Evolutionary conservation across 2,113 vertebrate species (phyloP).

Genomic region (Grus americana): DNA sequence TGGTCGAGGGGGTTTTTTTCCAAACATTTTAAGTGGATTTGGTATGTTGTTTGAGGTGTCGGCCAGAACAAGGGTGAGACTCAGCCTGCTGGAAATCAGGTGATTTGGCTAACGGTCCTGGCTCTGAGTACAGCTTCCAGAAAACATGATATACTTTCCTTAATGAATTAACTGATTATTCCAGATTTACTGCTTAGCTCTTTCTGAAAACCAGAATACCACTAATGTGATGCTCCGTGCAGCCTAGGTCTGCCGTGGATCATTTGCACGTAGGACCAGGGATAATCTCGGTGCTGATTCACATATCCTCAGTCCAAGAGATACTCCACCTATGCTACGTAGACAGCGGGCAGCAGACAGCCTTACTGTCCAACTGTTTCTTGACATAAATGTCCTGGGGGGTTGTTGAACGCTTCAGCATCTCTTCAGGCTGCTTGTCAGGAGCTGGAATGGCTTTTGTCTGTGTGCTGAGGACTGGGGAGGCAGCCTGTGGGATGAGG

Average conservation of each 20-base stretch:
- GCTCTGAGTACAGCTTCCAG: neutral
- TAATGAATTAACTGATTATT: neutral
- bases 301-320: neutral
- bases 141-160: neutral
- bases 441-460: constrained; percentile 11
- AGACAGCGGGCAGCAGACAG: neutral
- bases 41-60: neutral
- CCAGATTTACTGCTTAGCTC: neutral
- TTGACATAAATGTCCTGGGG: no score
- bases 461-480: neutral
- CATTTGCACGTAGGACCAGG: neutral
- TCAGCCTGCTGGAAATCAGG: neutral
- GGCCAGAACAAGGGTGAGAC: neutral
- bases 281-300: neutral
- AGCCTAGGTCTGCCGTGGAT: neutral
- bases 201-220: neutral
- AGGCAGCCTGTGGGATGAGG: neutral
- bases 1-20: rapidly evolving
- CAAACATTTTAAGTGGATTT: neutral
- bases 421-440: neutral
- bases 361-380: neutral
- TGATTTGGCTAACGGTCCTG: neutral
- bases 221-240: neutral
- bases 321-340: rapidly evolving
- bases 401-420: neutral